A percentile compares a stretch with the other conserved stretches of the same genome.
phyloP scores from a whole-genome alignment of 2,113 vertebrate genomes.

The Brachypodius melanocephalos region DNA sequence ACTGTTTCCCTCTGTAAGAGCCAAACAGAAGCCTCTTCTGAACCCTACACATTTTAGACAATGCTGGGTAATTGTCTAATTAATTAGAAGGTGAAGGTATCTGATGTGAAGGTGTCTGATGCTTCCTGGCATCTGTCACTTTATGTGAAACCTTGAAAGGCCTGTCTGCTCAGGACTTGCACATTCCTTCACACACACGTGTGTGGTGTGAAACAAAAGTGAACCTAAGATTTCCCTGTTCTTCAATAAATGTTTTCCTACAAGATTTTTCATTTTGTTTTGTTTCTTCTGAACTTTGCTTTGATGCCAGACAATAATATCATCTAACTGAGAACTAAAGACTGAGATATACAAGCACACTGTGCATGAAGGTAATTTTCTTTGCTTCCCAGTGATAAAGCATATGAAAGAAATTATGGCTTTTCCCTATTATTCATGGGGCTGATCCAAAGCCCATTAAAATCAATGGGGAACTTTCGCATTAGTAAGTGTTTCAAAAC shows the following conservation, averaged over 20 bases:
- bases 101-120: background rate
- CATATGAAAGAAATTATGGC: slow-evolving; percentile 2
- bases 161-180: background rate
- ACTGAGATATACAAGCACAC: background rate
- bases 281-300: background rate
- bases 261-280: background rate
- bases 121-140: background rate
- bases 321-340: background rate
- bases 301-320: background rate
- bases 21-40: background rate
- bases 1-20: background rate
- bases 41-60: background rate
- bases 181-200: background rate
- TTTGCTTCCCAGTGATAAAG: background rate
- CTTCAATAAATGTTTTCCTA: background rate
- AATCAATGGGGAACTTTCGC: background rate
- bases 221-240: background rate
- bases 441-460: background rate
- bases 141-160: background rate
- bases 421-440: slow-evolving; percentile 27
- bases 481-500: background rate
- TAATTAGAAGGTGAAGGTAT: no score
- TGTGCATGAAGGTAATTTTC: background rate
- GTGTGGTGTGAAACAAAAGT: background rate
- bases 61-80: background rate